A percentile compares a stretch with the other conserved stretches of the same genome.
phyloP scores from a whole-genome alignment of 1,140 invertebrate species.

The Caerostris extrusa region DNA sequence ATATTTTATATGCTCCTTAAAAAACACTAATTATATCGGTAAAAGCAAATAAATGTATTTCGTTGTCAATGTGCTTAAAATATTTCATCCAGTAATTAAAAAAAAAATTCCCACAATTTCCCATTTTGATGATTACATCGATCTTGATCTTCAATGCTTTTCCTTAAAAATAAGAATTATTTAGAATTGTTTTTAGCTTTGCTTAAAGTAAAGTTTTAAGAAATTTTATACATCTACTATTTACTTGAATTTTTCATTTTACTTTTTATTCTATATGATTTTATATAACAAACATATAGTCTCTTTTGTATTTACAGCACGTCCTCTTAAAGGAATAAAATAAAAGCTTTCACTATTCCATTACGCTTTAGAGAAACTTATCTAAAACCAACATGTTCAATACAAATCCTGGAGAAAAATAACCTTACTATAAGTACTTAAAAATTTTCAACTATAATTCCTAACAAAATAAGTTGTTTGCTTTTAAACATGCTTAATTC shows the following conservation, averaged over 20 bases:
- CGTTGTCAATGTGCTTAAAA: too few relatives aligned
- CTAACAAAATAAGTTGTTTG: too few relatives aligned
- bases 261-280: background rate
- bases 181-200: background rate
- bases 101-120: too few relatives aligned
- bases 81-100: too few relatives aligned
- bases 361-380: background rate
- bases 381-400: background rate
- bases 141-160: too few relatives aligned
- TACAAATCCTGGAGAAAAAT: background rate
- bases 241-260: too few relatives aligned
- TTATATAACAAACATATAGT: background rate
- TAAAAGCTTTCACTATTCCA: background rate
- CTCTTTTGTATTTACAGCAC: background rate
- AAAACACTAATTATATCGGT: too few relatives aligned
- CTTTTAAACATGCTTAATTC: too few relatives aligned
- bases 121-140: too few relatives aligned
- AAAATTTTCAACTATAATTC: background rate
- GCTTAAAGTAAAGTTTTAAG: background rate
- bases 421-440: background rate
- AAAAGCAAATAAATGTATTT: too few relatives aligned
- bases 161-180: too few relatives aligned
- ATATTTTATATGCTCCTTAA: too few relatives aligned
- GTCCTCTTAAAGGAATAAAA: background rate
- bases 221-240: background rate